These are phyloP conservation scores for Cephus pulcher DNA, from an alignment of 2,888 invertebrate species.

Conservation along the genomic window DNA sequence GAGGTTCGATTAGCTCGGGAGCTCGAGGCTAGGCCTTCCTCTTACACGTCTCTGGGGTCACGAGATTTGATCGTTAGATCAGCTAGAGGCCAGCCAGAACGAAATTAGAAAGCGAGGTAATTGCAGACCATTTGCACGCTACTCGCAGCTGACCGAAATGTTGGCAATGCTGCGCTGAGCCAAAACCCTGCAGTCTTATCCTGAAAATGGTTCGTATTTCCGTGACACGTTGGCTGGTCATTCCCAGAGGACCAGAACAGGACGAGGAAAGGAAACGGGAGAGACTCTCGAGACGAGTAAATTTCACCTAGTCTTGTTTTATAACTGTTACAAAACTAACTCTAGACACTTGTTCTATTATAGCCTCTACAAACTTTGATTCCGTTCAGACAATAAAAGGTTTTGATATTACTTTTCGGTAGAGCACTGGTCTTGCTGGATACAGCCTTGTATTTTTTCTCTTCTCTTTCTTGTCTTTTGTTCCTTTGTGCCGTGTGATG, in stretches of 20 bases:
- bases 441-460: neutral
- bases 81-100: constrained; percentile 43
- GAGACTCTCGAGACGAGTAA: neutral
- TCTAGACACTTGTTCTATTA: neutral
- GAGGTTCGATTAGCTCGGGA: constrained; percentile 40
- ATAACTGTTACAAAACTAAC: neutral
- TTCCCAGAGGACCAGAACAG: neutral
- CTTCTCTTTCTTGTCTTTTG: neutral
- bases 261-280: neutral
- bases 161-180: neutral
- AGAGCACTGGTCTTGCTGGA: neutral
- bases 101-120: constrained; percentile 60
- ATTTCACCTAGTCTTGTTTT: too few species aligned
- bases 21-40: constrained; percentile 32
- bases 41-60: constrained; percentile 39
- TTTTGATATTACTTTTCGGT: neutral
- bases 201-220: neutral
- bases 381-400: neutral
- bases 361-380: neutral
- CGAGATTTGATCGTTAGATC: constrained; percentile 59
- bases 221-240: neutral
- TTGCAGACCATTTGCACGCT: constrained; percentile 59
- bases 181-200: neutral
- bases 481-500: neutral
- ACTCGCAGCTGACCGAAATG: constrained; percentile 53